phyloP scores from a whole-genome alignment of 1,140 invertebrate genomes.

The Brachystomella parvula region DNA sequence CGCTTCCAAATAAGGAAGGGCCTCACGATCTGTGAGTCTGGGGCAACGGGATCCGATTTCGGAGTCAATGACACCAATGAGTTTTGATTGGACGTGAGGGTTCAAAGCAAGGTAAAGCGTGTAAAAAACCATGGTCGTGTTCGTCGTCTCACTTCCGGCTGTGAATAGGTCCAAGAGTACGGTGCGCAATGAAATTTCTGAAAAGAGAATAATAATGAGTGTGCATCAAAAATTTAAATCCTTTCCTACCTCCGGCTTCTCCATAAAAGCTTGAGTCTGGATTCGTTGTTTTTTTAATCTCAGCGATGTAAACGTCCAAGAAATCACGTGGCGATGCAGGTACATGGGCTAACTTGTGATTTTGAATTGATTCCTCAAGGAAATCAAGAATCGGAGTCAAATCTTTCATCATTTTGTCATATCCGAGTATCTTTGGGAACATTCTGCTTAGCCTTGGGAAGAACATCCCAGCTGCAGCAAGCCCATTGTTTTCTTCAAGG shows the following conservation, averaged over 20 bases:
- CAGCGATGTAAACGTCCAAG: conserved; percentile 25
- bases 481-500: conserved; percentile 23
- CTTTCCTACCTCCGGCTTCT: conserved; percentile 25
- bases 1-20: conserved; percentile 34
- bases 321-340: conserved; percentile 21
- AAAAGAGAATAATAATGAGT: neutral
- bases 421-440: conserved; percentile 22
- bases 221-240: neutral
- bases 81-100: conserved; percentile 50
- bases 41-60: conserved; percentile 45
- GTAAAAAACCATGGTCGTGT: conserved; percentile 52
- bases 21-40: conserved; percentile 45
- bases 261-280: conserved; percentile 28
- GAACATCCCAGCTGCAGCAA: conserved; percentile 23
- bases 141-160: conserved; percentile 57
- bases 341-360: conserved; percentile 8
- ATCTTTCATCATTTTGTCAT: conserved; percentile 22
- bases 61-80: conserved; percentile 53
- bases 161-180: conserved; percentile 52
- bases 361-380: neutral
- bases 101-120: conserved; percentile 51
- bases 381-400: conserved; percentile 9
- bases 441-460: conserved; percentile 23
- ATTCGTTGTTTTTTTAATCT: conserved; percentile 30
- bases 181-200: neutral